phyloP scores from a whole-genome alignment of 2,797 vertebrate genomes.

The Telmatherina bonti region DNA sequence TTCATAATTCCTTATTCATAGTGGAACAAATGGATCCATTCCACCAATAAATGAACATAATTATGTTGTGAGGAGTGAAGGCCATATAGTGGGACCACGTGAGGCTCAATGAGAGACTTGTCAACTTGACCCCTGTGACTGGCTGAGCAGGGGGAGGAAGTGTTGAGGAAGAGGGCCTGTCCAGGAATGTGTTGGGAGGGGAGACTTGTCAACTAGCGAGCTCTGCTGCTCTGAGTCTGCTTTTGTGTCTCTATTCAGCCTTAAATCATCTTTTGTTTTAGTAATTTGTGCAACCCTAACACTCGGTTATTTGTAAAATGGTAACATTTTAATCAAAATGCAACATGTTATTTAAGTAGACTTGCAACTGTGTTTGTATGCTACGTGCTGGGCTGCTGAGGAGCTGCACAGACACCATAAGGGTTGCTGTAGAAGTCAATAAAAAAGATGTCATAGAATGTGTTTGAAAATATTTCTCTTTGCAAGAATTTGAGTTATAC shows the following conservation, averaged over 20 bases:
- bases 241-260: slow-evolving; percentile 38
- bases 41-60: slow-evolving; percentile 61
- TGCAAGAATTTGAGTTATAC: too few species aligned
- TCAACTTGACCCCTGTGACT: slow-evolving; percentile 79
- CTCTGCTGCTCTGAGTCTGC: slow-evolving; percentile 41
- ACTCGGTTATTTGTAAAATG: slow-evolving; percentile 2
- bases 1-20: slow-evolving; percentile 44
- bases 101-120: slow-evolving; percentile 78
- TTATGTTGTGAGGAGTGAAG: slow-evolving; percentile 73
- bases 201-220: slow-evolving; percentile 62
- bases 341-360: background rate
- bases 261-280: slow-evolving; percentile 21
- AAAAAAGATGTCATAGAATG: too few species aligned
- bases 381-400: background rate
- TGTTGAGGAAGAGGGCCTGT: slow-evolving; percentile 80
- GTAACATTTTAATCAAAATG: background rate
- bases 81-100: slow-evolving; percentile 62
- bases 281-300: background rate
- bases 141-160: slow-evolving; percentile 74
- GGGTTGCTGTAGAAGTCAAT: background rate
- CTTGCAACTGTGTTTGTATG: background rate
- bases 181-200: slow-evolving; percentile 82
- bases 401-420: background rate
- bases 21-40: slow-evolving; percentile 64
- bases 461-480: too few species aligned